Percentiles rank a stretch among this genome's conserved stretches.
Evolutionary conservation across 1,140 invertebrate species (phyloP).

Genomic region (Octopus bimaculoides): DNA sequence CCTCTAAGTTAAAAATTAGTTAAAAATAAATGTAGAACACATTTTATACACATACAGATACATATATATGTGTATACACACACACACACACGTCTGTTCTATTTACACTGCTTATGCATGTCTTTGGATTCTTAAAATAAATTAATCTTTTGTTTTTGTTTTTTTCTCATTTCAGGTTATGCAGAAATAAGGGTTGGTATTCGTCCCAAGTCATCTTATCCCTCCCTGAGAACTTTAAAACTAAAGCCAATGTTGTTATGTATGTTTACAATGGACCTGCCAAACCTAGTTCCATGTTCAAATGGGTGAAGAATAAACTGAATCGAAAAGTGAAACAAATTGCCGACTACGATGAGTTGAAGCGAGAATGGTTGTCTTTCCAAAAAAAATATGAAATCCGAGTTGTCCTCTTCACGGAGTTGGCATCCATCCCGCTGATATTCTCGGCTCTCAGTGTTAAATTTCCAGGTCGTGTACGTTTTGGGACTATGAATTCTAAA

Average conservation of each 20-base stretch:
- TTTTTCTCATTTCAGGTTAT: constrained; percentile 53
- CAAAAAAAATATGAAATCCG: constrained; percentile 43
- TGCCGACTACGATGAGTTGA: constrained; percentile 37
- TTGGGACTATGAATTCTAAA: constrained; percentile 56
- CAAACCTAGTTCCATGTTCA: constrained; percentile 50
- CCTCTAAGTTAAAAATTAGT: no score
- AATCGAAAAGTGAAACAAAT: constrained; percentile 57
- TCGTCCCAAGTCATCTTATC: constrained; percentile 58
- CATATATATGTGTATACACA: no score
- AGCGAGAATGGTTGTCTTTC: constrained; percentile 46
- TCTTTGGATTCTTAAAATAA: no score
- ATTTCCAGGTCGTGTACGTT: constrained; percentile 61
- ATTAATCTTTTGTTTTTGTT: background rate
- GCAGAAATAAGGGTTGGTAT: constrained; percentile 58
- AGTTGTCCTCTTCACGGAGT: constrained; percentile 57
- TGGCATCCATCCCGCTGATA: constrained; percentile 58
- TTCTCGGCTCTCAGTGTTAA: constrained; percentile 61
- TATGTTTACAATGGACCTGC: constrained; percentile 52
- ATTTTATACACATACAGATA: no score
- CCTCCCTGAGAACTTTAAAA: constrained; percentile 58
- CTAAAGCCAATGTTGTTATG: constrained; percentile 61
- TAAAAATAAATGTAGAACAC: no score
- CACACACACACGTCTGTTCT: no score
- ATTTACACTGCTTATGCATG: no score
- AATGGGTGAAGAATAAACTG: constrained; percentile 59